Conservation (phyloP, 2,113 vertebrate species). For the Takifugu bimaculatus region DNA sequence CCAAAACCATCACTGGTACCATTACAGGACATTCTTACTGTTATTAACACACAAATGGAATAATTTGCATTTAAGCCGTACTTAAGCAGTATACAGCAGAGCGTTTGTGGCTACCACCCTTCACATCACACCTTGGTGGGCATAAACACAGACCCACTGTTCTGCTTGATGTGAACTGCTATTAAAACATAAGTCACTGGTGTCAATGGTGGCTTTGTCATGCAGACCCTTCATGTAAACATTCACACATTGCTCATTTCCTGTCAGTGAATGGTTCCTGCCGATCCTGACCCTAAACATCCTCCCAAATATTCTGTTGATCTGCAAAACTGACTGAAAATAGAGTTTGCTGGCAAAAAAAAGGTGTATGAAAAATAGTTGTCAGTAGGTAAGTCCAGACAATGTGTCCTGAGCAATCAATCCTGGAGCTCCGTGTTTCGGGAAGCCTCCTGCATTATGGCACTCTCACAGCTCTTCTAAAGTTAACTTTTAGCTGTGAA, state of each 20-base stretch:
- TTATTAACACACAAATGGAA: no score
- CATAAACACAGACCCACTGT: conserved; percentile 16
- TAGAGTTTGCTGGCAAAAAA: conserved; percentile 26
- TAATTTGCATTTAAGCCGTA: no score
- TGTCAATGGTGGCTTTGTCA: conserved; percentile 12
- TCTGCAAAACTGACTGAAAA: conserved; percentile 31
- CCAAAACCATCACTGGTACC: neutral
- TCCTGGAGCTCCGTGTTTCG: neutral
- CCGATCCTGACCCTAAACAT: conserved; percentile 43
- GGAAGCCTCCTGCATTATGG: neutral
- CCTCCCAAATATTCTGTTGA: conserved; percentile 33
- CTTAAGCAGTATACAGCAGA: neutral
- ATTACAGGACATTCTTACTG: conserved; percentile 9
- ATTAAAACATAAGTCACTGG: conserved; percentile 13
- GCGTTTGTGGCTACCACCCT: neutral
- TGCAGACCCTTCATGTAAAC: conserved; percentile 46
- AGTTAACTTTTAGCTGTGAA: conserved; percentile 9
- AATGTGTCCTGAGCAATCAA: neutral
- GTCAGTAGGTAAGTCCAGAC: conserved; percentile 6
- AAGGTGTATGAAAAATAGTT: conserved; percentile 33
- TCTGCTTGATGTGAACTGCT: conserved; percentile 28
- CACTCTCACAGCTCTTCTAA: conserved; percentile 4
- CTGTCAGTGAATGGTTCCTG: conserved; percentile 46
- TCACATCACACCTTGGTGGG: conserved; percentile 27
- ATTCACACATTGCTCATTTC: conserved; percentile 61